phyloP scores from a whole-genome alignment of 2,113 vertebrate genomes.

The Pelecanoides urinatrix region DNA sequence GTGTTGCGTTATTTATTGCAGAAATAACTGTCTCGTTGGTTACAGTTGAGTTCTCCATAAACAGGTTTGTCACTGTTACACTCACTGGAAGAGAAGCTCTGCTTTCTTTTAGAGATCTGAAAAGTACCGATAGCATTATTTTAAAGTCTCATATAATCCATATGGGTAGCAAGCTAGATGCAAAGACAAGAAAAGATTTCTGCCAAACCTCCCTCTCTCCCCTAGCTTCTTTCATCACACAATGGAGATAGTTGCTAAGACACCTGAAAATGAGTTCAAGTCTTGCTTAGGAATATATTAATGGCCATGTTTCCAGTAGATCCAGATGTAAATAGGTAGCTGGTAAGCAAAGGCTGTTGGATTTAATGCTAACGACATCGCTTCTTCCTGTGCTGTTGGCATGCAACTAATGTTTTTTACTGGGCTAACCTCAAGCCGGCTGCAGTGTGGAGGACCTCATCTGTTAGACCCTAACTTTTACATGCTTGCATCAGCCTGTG shows the following conservation, averaged over 20 bases:
- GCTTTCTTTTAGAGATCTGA: accelerated
- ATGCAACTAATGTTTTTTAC: neutral
- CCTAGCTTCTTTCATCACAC: neutral
- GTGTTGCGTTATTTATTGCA: accelerated
- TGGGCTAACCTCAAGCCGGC: neutral
- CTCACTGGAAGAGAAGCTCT: accelerated
- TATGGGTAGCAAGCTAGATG: neutral
- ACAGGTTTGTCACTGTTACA: slow-evolving; percentile 30
- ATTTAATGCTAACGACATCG: neutral
- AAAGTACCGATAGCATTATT: neutral
- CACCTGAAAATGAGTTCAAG: neutral
- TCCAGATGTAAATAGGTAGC: neutral
- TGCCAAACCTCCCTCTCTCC: neutral
- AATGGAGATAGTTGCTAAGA: neutral
- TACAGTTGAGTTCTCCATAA: accelerated
- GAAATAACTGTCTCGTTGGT: accelerated
- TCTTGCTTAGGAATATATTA: neutral
- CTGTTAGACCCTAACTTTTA: neutral
- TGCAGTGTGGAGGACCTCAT: neutral
- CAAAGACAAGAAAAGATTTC: neutral
- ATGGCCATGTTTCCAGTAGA: neutral
- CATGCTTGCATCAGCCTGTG: neutral
- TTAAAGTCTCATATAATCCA: neutral
- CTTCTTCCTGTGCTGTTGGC: neutral
- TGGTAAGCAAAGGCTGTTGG: neutral